Conservation (phyloP, 2,113 vertebrate genomes). For the Antigone vipio region DNA sequence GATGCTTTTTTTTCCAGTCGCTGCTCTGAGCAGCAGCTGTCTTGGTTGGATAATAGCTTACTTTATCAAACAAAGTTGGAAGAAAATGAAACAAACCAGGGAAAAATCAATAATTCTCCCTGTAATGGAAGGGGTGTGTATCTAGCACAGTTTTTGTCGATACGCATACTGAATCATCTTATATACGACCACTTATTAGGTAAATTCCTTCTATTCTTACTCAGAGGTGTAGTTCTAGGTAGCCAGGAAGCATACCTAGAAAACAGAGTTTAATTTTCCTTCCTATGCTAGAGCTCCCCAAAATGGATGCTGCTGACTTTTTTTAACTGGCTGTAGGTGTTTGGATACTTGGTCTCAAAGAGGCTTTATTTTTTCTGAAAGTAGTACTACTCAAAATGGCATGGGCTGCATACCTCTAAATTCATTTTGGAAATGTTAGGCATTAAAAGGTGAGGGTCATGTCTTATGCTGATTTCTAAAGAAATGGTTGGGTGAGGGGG, state of each 20-base stretch:
- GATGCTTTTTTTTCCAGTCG: background rate
- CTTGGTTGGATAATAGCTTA: background rate
- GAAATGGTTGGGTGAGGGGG: background rate
- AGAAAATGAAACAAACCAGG: background rate
- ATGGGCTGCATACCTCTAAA: background rate
- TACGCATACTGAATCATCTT: background rate
- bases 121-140: background rate
- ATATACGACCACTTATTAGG: background rate
- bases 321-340: background rate
- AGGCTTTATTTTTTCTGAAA: background rate
- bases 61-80: background rate
- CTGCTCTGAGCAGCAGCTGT: conserved; percentile 2
- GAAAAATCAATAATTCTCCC: background rate
- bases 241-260: background rate
- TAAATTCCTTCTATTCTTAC: background rate
- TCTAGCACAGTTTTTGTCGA: background rate
- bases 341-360: background rate
- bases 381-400: background rate
- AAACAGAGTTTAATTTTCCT: background rate
- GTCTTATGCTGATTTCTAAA: background rate
- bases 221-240: background rate
- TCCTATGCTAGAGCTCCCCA: background rate
- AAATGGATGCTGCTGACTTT: background rate
- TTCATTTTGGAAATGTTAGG: background rate
- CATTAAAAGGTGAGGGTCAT: background rate